Evolutionary conservation across 1,140 invertebrate species (phyloP), one percentile per base, ranked within the genome.

Genomic region (Aplysia californica): DNA sequence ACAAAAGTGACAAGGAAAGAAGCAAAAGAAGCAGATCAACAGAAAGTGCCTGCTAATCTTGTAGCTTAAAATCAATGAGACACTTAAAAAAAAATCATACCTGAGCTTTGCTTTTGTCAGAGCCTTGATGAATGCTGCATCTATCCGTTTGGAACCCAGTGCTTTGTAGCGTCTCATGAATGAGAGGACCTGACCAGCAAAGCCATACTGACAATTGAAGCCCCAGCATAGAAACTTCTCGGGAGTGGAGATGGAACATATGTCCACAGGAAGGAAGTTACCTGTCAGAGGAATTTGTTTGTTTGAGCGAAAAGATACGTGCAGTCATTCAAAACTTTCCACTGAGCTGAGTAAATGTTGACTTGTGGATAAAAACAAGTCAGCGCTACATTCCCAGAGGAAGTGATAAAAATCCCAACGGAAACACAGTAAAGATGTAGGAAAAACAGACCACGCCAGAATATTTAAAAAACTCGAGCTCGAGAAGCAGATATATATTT

Each of bases 151-250:
- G 20, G 76, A 76, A 5, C 86, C 86, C 26, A 87, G 58, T 33
- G 72, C 56, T 58, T 79, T 81, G 66, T 85, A 88, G 21, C 83
- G 81, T 31, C 81, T 80, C 18, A 82, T 76, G 41, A 83, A 85
- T 38, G 72, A 76, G 23, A 88, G 76, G 0, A 88, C 83, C 80
- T 85, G 87, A 39, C 86, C 86, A 73, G 79, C 83, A 80, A 88
- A 89, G 0, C 88, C 88, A 78, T 88, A 89, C 66, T 89, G 88
- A 39, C 78, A 83, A 68, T 87, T 86, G 79, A 88, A 89, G 6
- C 77, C 80, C 84, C 84, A 89, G 38, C 81, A 78, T 31, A 79
- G 39, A 61, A 87, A 84, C 38, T 84, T 85, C 6, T 87, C 86
- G 15, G 85, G 78, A 18, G 77, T 69, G 69, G 82, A 86, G 0